Evolutionary conservation across 1,140 invertebrate genomes (phyloP), one percentile per base, ranked within the genome.

Genomic region (Dreissena polymorpha): DNA sequence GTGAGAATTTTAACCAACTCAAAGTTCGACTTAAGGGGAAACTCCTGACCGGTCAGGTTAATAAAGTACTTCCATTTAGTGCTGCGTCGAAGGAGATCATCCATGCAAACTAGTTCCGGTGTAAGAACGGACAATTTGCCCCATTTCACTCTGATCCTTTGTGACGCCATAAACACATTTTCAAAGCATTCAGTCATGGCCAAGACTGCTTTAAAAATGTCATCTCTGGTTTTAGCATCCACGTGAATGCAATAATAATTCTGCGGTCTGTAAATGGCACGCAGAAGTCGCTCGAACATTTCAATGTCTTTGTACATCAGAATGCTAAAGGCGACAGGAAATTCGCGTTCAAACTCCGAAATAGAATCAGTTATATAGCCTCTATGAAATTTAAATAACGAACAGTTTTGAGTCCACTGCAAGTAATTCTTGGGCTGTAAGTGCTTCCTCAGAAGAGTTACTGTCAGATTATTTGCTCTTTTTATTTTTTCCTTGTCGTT

Each of bases 201-300:
- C 10, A 55, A 7, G 16, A 91, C 76, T 0, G 88, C 82, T 27
- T 83, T 69, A 67, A 85, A 84, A 29, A 91, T n/a, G 14, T 53
- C 49, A 6, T 23, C 14, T 6, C 75, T 16, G 14, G 89, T 49
- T 70, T 90, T 91, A 39, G 63, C 67, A 74, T 92, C 92, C 5
- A 92, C 83, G 68, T 92, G 92, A 63, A 92, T 82, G 83, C 91
- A 92, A 65, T 92, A 92, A 21, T 87, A 67, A 86, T 92, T 92
- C n/a, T 91, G 87, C 13, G 88, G 89, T n/a, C 90, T 71, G 70
- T 92, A 92, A 53, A 92, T 91, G 10, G 87, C 74, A 16, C 86
- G 79, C 16, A 92, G 68, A 14, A 92, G 73, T 51, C 87, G 75
- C 73, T 92, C 91, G 0, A 86, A 75, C 81, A 90, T 90, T 55